These are phyloP conservation scores for Mayetiola destructor DNA, from an alignment of 2,888 invertebrate genomes.

Conservation along the genomic window DNA sequence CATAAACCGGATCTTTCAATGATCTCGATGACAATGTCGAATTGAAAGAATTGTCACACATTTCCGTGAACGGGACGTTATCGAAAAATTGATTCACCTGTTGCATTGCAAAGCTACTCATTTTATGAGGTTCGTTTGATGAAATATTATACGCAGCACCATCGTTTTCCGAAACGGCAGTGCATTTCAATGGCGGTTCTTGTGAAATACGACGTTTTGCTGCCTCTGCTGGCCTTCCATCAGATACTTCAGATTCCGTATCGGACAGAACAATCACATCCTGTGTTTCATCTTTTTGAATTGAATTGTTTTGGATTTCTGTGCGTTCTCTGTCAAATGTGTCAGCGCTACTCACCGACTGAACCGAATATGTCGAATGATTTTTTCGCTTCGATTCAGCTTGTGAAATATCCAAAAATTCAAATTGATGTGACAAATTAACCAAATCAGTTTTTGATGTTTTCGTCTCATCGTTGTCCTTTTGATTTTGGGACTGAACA, in stretches of 20 bases:
- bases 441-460: background rate
- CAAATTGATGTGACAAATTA: constrained; percentile 3
- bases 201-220: background rate
- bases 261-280: background rate
- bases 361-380: background rate
- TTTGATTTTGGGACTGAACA: background rate
- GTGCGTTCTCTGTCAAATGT: background rate
- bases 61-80: background rate
- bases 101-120: background rate
- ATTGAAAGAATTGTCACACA: background rate
- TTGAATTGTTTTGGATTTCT: background rate
- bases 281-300: background rate
- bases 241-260: background rate
- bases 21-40: background rate
- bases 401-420: background rate
- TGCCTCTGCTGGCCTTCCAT: background rate
- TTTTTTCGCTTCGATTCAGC: background rate
- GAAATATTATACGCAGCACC: background rate
- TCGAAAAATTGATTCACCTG: constrained; percentile 13
- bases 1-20: background rate
- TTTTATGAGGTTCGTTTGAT: too few relatives aligned
- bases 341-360: background rate
- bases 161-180: background rate
- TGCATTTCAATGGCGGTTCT: background rate
- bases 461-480: background rate